A percentile compares a stretch with the other conserved stretches of the same genome.
Conservation (phyloP, 2,888 invertebrate species). For the Rosalia funebris region DNA sequence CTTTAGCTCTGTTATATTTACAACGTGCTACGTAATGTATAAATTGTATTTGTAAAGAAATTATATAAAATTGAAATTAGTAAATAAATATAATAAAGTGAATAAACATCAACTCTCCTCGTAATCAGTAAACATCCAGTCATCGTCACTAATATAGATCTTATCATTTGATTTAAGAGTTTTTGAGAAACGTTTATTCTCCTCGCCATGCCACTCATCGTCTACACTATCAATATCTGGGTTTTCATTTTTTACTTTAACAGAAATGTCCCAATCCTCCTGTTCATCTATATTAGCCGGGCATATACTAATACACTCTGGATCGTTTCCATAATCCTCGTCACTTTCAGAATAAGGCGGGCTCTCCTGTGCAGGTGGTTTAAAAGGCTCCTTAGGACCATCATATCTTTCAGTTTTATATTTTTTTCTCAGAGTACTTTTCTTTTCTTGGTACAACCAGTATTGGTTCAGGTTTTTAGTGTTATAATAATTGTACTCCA, state of each 20-base stretch:
- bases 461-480: slow-evolving; percentile 26
- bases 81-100: too few species aligned
- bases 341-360: slow-evolving; percentile 22
- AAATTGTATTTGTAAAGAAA: too few species aligned
- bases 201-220: slow-evolving; percentile 45
- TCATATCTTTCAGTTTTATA: slow-evolving; percentile 8
- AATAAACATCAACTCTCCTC: slow-evolving; percentile 6
- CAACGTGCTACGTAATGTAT: too few species aligned
- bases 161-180: background rate
- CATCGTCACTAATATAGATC: slow-evolving; percentile 44
- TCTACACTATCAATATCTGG: slow-evolving; percentile 46
- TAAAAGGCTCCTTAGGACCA: slow-evolving; percentile 1
- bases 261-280: slow-evolving; percentile 47
- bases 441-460: slow-evolving; percentile 36
- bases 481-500: slow-evolving; percentile 44
- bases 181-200: slow-evolving; percentile 6
- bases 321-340: slow-evolving; percentile 4
- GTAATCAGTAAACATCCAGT: slow-evolving; percentile 45
- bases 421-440: slow-evolving; percentile 30
- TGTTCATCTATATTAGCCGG: slow-evolving; percentile 10
- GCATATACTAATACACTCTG: background rate
- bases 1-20: too few species aligned
- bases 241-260: slow-evolving; percentile 23
- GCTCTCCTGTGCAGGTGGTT: background rate
- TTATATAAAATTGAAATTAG: too few species aligned